Evolutionary conservation across 2,797 vertebrate genomes (phyloP).

Genomic region (Myotis planiceps): DNA sequence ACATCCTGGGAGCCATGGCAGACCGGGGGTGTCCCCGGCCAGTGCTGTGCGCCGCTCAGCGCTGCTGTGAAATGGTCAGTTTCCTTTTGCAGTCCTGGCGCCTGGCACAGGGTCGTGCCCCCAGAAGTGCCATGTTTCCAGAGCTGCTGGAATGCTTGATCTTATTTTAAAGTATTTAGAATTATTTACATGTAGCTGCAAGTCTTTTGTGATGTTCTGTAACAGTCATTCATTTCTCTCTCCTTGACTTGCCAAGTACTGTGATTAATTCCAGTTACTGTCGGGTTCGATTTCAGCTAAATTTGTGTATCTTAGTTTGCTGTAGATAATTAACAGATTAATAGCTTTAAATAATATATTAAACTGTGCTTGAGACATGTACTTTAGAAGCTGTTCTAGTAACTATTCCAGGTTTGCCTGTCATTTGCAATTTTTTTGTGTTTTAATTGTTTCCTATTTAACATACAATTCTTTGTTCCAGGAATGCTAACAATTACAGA

Average conservation of each 20-base stretch:
- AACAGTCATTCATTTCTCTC: not conserved
- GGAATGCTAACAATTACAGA: constrained; percentile 99
- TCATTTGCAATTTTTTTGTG: not conserved
- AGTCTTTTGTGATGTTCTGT: not conserved
- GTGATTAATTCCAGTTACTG: not conserved
- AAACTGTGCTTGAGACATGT: not conserved
- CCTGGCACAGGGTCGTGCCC: not conserved
- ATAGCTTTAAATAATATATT: not conserved
- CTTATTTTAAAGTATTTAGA: not conserved
- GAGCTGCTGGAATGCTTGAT: not conserved
- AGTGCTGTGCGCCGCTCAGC: too few relatives aligned
- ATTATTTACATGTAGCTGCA: not conserved
- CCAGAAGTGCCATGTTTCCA: not conserved
- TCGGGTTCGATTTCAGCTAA: not conserved
- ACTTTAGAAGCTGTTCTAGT: not conserved
- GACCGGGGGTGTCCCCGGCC: fast-evolving
- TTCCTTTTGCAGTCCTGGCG: not conserved
- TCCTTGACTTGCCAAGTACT: not conserved
- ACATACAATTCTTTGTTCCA: constrained; percentile 84
- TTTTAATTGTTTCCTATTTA: constrained; percentile 25
- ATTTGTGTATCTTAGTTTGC: not conserved
- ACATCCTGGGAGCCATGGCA: fast-evolving
- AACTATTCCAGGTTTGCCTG: not conserved
- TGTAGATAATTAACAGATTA: not conserved
- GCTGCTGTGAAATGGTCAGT: not conserved